A percentile compares a stretch with the other conserved stretches of the same genome.
These are phyloP conservation scores for Pantherophis alleghaniensis DNA, from an alignment of 2,797 vertebrate species.

Conservation along the genomic window DNA sequence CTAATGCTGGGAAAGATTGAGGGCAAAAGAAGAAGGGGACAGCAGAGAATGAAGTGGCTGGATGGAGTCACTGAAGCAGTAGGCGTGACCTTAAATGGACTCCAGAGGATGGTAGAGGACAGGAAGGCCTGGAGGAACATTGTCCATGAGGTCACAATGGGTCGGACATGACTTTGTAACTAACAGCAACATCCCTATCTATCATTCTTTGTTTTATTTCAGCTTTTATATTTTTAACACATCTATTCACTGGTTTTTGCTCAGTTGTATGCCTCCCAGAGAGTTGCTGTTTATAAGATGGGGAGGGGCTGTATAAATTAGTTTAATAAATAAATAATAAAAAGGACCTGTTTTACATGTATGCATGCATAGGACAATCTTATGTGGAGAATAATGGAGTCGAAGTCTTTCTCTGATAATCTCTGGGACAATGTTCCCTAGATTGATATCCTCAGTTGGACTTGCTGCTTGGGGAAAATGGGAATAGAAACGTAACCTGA, in stretches of 20 bases:
- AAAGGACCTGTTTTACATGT: background rate
- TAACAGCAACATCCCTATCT: no score
- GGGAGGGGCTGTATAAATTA: background rate
- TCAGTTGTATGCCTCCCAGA: background rate
- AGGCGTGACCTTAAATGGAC: no score
- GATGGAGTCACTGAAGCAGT: no score
- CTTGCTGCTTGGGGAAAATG: background rate
- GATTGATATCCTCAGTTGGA: background rate
- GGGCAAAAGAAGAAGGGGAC: no score
- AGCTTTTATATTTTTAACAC: background rate
- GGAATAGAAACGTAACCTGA: background rate
- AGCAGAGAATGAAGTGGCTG: no score
- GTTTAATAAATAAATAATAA: background rate
- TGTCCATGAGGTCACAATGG: no score
- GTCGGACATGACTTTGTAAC: no score
- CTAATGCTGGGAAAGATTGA: no score
- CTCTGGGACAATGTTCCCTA: background rate
- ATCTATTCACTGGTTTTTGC: background rate
- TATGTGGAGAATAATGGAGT: background rate
- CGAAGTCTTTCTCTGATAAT: background rate
- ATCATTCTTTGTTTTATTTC: background rate
- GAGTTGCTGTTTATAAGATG: background rate
- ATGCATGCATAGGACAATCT: background rate
- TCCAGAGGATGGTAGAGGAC: no score
- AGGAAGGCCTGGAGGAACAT: no score